Evolutionary conservation across 2,888 invertebrate genomes (phyloP), one percentile per base, ranked within the genome.

Genomic region (Mythimna loreyi): DNA sequence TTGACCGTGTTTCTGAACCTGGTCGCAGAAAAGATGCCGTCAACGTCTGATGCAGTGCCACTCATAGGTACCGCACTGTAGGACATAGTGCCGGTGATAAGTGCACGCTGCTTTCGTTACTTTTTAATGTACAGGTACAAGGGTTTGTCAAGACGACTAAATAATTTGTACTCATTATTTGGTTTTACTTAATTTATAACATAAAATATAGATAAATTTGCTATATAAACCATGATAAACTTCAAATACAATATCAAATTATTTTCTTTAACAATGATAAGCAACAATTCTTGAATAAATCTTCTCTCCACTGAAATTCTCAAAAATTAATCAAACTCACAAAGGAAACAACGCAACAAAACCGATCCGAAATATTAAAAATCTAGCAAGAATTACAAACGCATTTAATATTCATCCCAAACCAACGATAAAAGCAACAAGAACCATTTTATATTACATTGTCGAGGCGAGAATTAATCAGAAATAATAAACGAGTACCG

Each of bases 11-110:
- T 74, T 69, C 97, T 99, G 96, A 98, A 99, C 97, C 98, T 99
- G 97, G 99, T 99, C 93, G 98, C 99, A 88, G 99, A 99, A 97
- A 99, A 98, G 96, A 98, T 99, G 97, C 99, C 99, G 94, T 97
- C 97, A 86, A 97, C 98, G 90, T 97, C 97, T 95, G 97, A 98
- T 94, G 97, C 98, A 94, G 97, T 98, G 94, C 97, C 97, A 94
- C 96, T 98, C 94, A 97, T 98, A 97, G 97, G 97, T 98, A 97
- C 92, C 85, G 77, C 82, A 87, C 75, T 73, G 67, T 87, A 87
- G 87, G 83, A 82, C 40, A 75, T 79, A 81, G 60, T 55, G 69
- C 58, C 59, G 58, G 59, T 71, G 67, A 58, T 59, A 43, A 65
- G 81, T 84, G 85, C 82, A 88, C 89, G 89, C 78, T 91, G 86